Evolutionary conservation across 2,113 vertebrate species (phyloP), one percentile per base, ranked within the genome.

Genomic region (Aspidoscelis tigris): DNA sequence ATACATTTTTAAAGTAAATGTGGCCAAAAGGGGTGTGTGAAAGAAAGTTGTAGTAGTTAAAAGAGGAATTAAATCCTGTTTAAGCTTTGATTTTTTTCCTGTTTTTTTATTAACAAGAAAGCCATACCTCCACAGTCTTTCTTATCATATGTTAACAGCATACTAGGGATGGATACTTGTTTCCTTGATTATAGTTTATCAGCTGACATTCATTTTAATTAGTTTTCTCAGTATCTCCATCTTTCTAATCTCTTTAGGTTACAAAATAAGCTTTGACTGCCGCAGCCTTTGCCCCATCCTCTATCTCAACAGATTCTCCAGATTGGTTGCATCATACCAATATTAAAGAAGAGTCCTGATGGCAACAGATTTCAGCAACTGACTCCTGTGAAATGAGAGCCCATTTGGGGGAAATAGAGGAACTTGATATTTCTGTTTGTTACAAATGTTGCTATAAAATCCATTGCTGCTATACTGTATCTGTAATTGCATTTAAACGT

Each of bases 81-180:
- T 18, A 61, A 61, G 58, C 58, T 61, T 16, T 61, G 9, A 18
- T 61, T 2, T 61, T 18, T 50, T 50, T 50, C 8, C 8, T 50
- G 4, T 5, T 8, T 8, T 90, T 83, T 82, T 88, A 85, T 85
- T 83, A 84, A 89, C 77, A 91, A 71, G 61, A 87, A 55, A 88
- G 89, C 3, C 44, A 14, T 61, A 10, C 21, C 22, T n/a, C 85
- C 81, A 70, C 76, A 85, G 86, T 91, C 74, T 81, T 86, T 86
- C 89, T 92, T 93, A 91, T 91, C 92, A 87, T 18, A 21, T 77
- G 20, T 80, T 61, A 93, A 88, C 76, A 89, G 72, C 78, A 89
- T 90, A 87, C 89, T 80, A 86, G 83, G 92, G 76, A 80, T 84
- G 74, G 92, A 81, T 41, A 3, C 55, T 88, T 82, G 41, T 41